Base-by-base conservation (phyloP, 2,797 vertebrate genomes). In the Bovichtus variegatus region DNA sequence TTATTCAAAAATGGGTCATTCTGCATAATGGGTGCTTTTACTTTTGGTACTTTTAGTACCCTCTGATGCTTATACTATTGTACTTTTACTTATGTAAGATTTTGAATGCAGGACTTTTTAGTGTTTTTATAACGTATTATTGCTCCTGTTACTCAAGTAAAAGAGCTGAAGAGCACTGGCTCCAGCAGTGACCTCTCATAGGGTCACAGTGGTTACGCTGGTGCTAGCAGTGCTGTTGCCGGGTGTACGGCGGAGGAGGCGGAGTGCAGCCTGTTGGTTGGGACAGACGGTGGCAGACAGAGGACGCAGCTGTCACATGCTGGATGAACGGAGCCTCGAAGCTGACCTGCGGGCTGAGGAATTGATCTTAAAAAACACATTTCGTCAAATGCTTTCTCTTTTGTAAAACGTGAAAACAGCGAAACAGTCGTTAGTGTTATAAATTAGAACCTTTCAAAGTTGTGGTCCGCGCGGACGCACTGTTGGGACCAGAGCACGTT, bases 281-380 rank as follows among this genome's bases (percentile, higher is more conserved):
- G 77, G 85, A 90, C 85, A n/a, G 75, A 76, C 50, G 8, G 66
- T 51, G 18, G 61, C 47, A 87, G 78, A 76, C 84, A 75, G 88
- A 85, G 86, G 91, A 93, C 89, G 88, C 89, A 88, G 85, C 87
- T 92, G 91, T 93, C 81, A 92, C 85, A 86, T 68, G 83, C 81
- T 84, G 87, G 53, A 25, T 16, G 51, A 81, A 55, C 71, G 31
- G 70, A 9, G 76, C 16, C 0, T 23, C 8, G 63, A 29, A 34
- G 59, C 49, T 47, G 41, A 73, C 29, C 55, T 23, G 21, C 25
- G 21, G 43, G 15, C 65, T 61, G 61, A 77, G 13, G 49, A 69
- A 23, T 19, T 60, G 50, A 80, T 15, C 31, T 9, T 68, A 40
- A 60, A 12, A 21, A 36, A 6, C 5, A 11, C 9, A 2, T 41